phyloP scores from a whole-genome alignment of 2,113 vertebrate genomes.

The Cariama cristata region DNA sequence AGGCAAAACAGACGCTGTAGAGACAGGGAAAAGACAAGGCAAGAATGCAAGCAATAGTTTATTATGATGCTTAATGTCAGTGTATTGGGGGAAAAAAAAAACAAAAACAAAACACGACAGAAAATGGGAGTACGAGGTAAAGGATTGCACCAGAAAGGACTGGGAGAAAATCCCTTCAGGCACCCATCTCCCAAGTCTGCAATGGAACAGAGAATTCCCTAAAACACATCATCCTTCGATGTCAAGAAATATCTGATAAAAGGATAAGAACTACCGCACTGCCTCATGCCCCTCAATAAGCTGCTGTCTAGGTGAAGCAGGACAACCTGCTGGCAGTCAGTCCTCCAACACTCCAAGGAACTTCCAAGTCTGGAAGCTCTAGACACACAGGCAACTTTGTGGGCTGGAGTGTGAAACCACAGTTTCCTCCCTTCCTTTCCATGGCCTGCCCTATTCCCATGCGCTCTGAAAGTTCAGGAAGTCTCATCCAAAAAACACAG shows the following conservation, averaged over 20 bases:
- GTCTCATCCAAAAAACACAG: not conserved
- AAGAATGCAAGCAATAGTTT: not conserved
- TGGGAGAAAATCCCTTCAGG: not conserved
- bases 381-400: not conserved
- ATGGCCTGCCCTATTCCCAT: not conserved
- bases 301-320: not conserved
- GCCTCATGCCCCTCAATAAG: not conserved
- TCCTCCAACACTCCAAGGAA: not conserved
- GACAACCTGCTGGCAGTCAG: not conserved
- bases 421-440: slow-evolving; percentile 13
- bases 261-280: not conserved
- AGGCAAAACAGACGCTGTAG: not conserved
- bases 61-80: not conserved
- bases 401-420: not conserved
- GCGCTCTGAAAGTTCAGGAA: not conserved
- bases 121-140: not conserved
- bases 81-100: not conserved
- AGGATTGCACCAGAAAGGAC: not conserved
- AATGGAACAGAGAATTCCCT: not conserved
- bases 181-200: not conserved
- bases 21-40: not conserved
- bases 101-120: not conserved
- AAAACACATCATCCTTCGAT: not conserved
- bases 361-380: not conserved
- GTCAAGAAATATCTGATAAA: not conserved